These are phyloP conservation scores for Odontomyia ornata DNA, from an alignment of 2,888 invertebrate genomes.

Conservation along the genomic window DNA sequence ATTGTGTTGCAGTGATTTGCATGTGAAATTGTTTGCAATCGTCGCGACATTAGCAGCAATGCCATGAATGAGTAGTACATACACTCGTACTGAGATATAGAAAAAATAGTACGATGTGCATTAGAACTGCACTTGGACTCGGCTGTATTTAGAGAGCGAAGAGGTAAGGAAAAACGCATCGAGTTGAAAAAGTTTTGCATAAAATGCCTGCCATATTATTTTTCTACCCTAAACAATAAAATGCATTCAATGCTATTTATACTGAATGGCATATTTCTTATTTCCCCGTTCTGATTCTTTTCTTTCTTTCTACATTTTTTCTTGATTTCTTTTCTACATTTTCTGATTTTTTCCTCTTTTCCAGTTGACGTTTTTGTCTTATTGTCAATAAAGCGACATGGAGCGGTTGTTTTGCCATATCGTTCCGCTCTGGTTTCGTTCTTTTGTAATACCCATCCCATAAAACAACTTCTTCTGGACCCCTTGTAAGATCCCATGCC, in stretches of 20 bases:
- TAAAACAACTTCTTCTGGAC: not conserved
- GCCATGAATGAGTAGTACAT: constrained; percentile 3
- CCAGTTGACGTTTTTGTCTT: not conserved
- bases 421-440: not conserved
- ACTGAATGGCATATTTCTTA: constrained; percentile 4
- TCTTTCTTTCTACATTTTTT: not conserved
- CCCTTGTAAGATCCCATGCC: constrained; percentile 6
- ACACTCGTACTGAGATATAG: too few species aligned
- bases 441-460: constrained; percentile 19
- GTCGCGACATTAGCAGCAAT: not conserved
- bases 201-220: not conserved
- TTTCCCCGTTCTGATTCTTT: constrained; percentile 14
- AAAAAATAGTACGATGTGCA: constrained; percentile 11
- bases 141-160: not conserved
- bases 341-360: not conserved
- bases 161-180: not conserved
- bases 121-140: not conserved
- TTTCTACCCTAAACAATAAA: not conserved
- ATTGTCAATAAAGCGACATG: not conserved
- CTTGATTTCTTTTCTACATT: not conserved
- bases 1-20: constrained; percentile 31
- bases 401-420: not conserved
- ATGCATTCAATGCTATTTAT: constrained; percentile 25
- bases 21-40: constrained; percentile 11
- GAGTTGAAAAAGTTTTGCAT: constrained; percentile 6